Evolutionary conservation across 2,888 invertebrate genomes (phyloP), one percentile per base, ranked within the genome.

Genomic region (Plebejus argus): DNA sequence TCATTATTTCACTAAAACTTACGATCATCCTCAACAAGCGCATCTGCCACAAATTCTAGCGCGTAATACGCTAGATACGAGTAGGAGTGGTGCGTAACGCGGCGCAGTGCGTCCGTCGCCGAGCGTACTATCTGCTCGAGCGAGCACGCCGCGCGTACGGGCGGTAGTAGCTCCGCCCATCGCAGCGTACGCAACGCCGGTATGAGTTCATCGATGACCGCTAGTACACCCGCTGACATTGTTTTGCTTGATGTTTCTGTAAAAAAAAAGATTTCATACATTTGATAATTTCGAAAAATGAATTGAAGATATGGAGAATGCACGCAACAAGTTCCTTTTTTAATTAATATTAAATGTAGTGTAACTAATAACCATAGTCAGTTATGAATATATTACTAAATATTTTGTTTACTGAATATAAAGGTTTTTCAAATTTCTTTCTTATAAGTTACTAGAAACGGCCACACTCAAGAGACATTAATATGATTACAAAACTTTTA

Each of bases 21-120:
- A 90, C 90, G 89, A 78, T 90, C 90, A 2, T 84, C 84, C 45
- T 84, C 77, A 18, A 89, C 86, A 23, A 88, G 83, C 23, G 86
- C 84, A 61, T 82, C 78, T 8, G 83, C 83, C n/a, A 90, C 71
- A 2, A 80, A 78, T 1, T 18, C 66, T 72, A 90, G 83, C 78
- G 84, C 78, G 39, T 61, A 53, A 81, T 84, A 82, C 49, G 90
- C 90, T 18, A 89, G 84, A 78, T 82, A 85, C 82, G 85, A 82
- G 82, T 23, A 61, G 6, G 82, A 84, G 81, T 79, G 81, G 81
- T 82, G 88, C 76, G 80, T 45, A 56, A 83, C 79, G 49, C 74
- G 78, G 18, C 8, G 70, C 79, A 85, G 79, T 80, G 82, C 81
- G 39, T 8, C 18, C 20, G 61, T 56, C 12, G 81, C 80, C 28